Base-by-base conservation (phyloP, 53 echinoderm and acorn worm genomes). In the Temnopleurus reevesii region DNA sequence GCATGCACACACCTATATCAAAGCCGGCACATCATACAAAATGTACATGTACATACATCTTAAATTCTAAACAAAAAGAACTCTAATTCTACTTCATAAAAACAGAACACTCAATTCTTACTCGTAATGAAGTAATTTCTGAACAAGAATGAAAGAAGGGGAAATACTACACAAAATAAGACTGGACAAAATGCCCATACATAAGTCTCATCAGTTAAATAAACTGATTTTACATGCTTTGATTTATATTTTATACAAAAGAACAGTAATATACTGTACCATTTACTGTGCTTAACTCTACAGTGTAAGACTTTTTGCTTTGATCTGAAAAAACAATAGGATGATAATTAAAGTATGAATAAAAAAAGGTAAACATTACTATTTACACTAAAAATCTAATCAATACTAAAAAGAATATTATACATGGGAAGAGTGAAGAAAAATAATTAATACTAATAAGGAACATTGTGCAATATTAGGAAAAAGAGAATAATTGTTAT, bases 241-340 rank as follows among this genome's bases (percentile, higher is more conserved):
- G 46, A 71, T 71, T 71, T n/a, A 71, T 71, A 71, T 71, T 41
- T 86, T 29, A 45, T 34, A 57, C 57, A 51, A 56, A 55, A 36
- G 83, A 55, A 66, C 88, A 87, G 88, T 87, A 87, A 87, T 87
- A 66, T 87, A 87, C 88, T 87, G 88, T 87, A 87, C 88, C 45
- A 15, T 17, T 24, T 85, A 59, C 30, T 59, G 30, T 85, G 60
- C 85, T 49, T 55, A 55, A 83, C 83, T 83, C 23, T 35, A 83
- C 83, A 55, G 55, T n/a, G n/a, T n/a, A n/a, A n/a, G n/a, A n/a
- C 30, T 55, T 83, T 36, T 71, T 4, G 71, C 21, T 55, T 83
- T 55, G 54, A 83, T 83, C 36, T 55, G 30, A 71, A 38, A 49
- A 71, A 28, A 47, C 24, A 30, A 79, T 28, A 49, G 76, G 43